Base-by-base conservation (phyloP, 1,140 invertebrate species). In the Oryzaephilus surinamensis region DNA sequence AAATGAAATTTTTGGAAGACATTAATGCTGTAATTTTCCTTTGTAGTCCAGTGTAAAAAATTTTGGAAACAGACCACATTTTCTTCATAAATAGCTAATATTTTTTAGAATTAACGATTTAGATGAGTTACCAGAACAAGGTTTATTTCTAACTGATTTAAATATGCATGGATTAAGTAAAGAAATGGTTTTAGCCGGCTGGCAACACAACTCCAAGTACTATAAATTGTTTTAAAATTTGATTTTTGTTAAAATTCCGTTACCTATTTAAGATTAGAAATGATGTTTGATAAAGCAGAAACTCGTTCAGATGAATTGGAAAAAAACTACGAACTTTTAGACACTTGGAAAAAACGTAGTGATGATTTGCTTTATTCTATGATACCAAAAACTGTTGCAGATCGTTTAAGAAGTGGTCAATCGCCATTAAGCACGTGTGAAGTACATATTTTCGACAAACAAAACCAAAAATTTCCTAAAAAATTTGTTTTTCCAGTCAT, bases 281-380 rank as follows among this genome's bases (percentile, higher is more conserved):
- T 84, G 42, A 74, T 86, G 69, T 85, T 84, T 52, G 81, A 90
- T 63, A 75, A 80, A 40, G 79, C 81, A 3, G 81, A 86, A 52
- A 72, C 79, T 63, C 66, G 84, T 46, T 82, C 76, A 6, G 70
- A 71, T 42, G 79, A 84, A 30, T 54, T 87, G 31, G 79, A 86
- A 52, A 74, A 73, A 38, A 84, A 77, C 29, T 71, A 81, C 50
- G 67, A 73, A 26, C 62, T 85, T 6, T 61, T 79, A 4, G 86
- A 92, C 53, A 73, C 76, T 7, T 90, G 87, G 80, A 91, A 90
- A 62, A 77, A 79, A 34, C 74, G 80, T 45, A 84, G 86, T 0
- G 88, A 94, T 61, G 81, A 88, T 23, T 65, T 95, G 1, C 63
- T 95, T 0, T 95, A 94, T 58, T 91, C 90, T 2, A 93, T 95